These are phyloP conservation scores for Argyra leucocephala DNA, from an alignment of 2,888 invertebrate genomes.

Conservation along the genomic window DNA sequence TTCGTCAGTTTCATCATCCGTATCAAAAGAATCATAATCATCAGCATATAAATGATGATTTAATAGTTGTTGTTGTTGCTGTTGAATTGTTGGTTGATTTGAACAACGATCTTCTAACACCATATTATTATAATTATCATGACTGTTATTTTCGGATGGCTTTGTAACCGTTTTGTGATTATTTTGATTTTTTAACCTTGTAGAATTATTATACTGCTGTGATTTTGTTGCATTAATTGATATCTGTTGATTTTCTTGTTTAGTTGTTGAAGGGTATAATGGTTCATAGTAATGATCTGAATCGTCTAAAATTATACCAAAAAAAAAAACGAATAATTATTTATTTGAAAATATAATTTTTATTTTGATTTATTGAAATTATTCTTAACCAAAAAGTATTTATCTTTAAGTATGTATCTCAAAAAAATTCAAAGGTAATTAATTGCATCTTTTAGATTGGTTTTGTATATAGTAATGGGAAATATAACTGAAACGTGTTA, in stretches of 20 bases:
- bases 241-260: background rate
- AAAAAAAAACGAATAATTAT: background rate
- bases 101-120: background rate
- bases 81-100: background rate
- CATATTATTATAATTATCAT: background rate
- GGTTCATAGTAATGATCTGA: slow-evolving; percentile 64
- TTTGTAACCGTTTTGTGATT: slow-evolving; percentile 20
- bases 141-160: background rate
- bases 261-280: slow-evolving; percentile 40
- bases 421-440: background rate
- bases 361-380: too few relatives aligned
- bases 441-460: background rate
- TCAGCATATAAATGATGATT: slow-evolving; percentile 40
- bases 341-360: background rate
- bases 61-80: background rate
- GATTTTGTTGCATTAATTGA: slow-evolving; percentile 21
- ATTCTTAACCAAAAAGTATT: too few relatives aligned
- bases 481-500: too few relatives aligned
- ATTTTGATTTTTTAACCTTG: slow-evolving; percentile 25
- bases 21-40: slow-evolving; percentile 64
- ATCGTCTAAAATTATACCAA: slow-evolving; percentile 48
- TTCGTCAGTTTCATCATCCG: slow-evolving; percentile 48
- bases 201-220: slow-evolving; percentile 23
- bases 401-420: background rate
- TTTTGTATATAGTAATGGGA: too few relatives aligned